Evolutionary conservation across 1,140 invertebrate species (phyloP).

Genomic region (Saxidomus purpurata): DNA sequence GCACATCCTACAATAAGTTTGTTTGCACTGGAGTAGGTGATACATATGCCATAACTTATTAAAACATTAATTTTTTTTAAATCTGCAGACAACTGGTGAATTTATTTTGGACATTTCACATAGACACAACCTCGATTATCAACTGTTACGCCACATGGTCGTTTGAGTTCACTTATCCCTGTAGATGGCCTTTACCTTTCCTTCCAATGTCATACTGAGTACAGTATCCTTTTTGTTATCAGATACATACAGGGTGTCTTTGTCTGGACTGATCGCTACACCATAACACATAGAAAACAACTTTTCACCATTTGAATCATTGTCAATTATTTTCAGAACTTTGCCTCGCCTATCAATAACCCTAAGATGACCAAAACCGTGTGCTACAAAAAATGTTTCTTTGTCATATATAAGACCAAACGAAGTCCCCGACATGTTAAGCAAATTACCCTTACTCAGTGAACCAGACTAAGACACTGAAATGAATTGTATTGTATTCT

Average conservation of each 20-base stretch:
- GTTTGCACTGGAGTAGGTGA: too few species aligned
- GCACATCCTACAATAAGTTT: neutral
- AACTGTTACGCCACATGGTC: neutral
- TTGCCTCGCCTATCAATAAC: neutral
- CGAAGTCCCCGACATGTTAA: neutral
- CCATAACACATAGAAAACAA: neutral
- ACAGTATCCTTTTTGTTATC: neutral
- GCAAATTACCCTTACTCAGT: neutral
- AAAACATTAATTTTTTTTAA: neutral
- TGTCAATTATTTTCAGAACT: neutral
- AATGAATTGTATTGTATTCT: neutral
- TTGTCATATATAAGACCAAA: neutral
- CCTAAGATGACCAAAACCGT: neutral
- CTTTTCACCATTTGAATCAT: neutral
- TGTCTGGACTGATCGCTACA: neutral
- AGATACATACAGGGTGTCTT: neutral
- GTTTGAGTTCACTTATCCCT: neutral
- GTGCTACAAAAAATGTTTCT: neutral
- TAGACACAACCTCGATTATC: too few species aligned
- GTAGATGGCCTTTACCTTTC: neutral
- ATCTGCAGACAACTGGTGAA: neutral
- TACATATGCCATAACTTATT: neutral
- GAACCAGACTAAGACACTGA: neutral
- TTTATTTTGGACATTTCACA: neutral
- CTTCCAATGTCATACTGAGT: neutral